Base-by-base conservation (phyloP, 2,888 invertebrate genomes). In the Syrphus vitripennis region DNA sequence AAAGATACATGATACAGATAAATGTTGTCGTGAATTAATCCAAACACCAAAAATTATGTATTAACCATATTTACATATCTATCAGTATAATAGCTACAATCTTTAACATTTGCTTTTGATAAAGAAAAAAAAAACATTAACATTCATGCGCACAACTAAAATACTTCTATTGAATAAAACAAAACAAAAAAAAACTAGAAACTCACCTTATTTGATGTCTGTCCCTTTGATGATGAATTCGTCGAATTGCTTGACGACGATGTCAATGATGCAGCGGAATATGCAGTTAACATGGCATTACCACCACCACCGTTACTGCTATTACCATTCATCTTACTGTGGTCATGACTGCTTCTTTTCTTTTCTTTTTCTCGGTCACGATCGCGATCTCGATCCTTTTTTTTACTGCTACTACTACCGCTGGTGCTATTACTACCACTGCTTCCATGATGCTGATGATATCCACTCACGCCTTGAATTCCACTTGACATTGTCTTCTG, bases 321-420 rank as follows among this genome's bases (percentile, higher is more conserved):
- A 77, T 84, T 89, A 21, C 90, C 90, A 87, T 90, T 92, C 70
- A 90, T 90, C 87, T 91, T 92, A 26, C 88, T 88, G 61, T 90
- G 90, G 9, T 92, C 91, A 83, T 90, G 90, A 53, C 79, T 82
- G 72, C 88, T 90, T 61, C 90, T 90, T 88, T 91, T 91, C 76
- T 91, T 92, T 1, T 90, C 90, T 77, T 90, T 90, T 12, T 92
- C 90, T 12, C 88, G 74, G 42, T 89, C 88, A 34, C 89, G 89
- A 61, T 92, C 92, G 48, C 91, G 90, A 87, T 92, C 92, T 1
- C 91, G 90, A 88, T 92, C 92, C 82, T 91, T 77, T 83, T 92
- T 92, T 87, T 90, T 91, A 82, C 90, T 92, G 83, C 89, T 88
- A 74, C 89, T 89, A 87, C 87, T 87, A 21, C 78, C 69, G 29